phyloP scores from a whole-genome alignment of 1,140 invertebrate genomes.

The Bombus cullumanus region DNA sequence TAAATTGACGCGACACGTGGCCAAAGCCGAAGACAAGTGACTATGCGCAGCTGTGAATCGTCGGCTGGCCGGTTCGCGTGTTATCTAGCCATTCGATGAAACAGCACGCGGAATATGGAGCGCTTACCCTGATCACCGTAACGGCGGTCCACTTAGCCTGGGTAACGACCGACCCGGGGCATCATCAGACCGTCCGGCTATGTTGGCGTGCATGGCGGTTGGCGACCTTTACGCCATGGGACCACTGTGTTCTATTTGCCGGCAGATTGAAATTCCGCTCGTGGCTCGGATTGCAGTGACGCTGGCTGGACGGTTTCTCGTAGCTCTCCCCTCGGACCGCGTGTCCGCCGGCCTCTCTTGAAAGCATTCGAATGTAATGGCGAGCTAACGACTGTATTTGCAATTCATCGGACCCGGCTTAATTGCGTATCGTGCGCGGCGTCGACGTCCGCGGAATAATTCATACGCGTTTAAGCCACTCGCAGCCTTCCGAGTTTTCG shows the following conservation, averaged over 20 bases:
- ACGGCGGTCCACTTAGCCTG: slow-evolving; percentile 72
- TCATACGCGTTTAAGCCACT: neutral
- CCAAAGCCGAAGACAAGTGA: slow-evolving; percentile 52
- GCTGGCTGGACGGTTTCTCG: slow-evolving; percentile 28
- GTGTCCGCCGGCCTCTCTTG: slow-evolving; percentile 19
- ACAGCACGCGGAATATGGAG: slow-evolving; percentile 71
- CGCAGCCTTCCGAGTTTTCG: slow-evolving; percentile 11
- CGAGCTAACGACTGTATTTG: slow-evolving; percentile 54
- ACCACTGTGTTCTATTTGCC: slow-evolving; percentile 66
- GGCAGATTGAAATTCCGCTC: slow-evolving; percentile 65
- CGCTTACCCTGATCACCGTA: slow-evolving; percentile 72
- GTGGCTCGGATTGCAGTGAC: slow-evolving; percentile 28
- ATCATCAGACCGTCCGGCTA: slow-evolving; percentile 59
- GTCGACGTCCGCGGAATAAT: slow-evolving; percentile 53
- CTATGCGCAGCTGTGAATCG: slow-evolving; percentile 53
- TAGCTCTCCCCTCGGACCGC: neutral
- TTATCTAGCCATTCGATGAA: slow-evolving; percentile 58
- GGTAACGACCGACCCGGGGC: slow-evolving; percentile 69
- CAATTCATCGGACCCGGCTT: slow-evolving; percentile 58
- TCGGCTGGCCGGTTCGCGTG: slow-evolving; percentile 32
- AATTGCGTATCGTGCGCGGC: slow-evolving; percentile 52
- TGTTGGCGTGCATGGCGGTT: slow-evolving; percentile 48
- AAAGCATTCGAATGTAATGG: slow-evolving; percentile 62
- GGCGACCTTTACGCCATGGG: slow-evolving; percentile 67
- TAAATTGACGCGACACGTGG: neutral